phyloP scores from a whole-genome alignment of 2,113 vertebrate species.

The Menidia beryllina region DNA sequence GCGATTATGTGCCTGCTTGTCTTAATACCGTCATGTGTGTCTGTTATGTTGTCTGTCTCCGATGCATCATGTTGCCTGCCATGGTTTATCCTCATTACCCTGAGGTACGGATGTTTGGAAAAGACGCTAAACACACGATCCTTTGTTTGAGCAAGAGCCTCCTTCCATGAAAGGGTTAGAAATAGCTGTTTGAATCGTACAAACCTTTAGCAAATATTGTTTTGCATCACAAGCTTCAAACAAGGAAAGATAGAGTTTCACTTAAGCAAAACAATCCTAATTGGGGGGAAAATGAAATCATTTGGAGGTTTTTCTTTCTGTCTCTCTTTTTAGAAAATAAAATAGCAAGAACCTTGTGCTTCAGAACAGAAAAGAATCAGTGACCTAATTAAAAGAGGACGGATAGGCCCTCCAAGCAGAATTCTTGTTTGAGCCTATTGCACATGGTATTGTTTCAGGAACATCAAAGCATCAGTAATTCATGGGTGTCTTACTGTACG shows the following conservation, averaged over 20 bases:
- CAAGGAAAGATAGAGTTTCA: constrained; percentile 43
- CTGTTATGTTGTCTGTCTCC: constrained; percentile 36
- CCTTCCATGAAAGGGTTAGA: constrained; percentile 34
- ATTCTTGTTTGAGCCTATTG: constrained; percentile 53
- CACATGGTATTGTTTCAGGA: constrained; percentile 52
- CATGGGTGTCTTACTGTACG: constrained; percentile 11
- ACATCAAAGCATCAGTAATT: constrained; percentile 27
- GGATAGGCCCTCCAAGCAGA: constrained; percentile 61
- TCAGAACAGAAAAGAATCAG: constrained; percentile 64
- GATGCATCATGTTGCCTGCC: constrained; percentile 30
- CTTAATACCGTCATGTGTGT: constrained; percentile 44
- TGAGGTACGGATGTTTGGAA: constrained; percentile 19
- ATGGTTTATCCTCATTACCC: constrained; percentile 56
- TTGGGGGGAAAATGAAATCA: constrained; percentile 33
- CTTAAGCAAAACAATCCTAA: constrained; percentile 53
- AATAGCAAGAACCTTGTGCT: constrained; percentile 41
- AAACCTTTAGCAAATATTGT: constrained; percentile 55
- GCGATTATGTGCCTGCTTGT: constrained; percentile 59
- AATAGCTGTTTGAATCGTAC: constrained; percentile 40
- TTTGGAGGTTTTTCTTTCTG: neutral
- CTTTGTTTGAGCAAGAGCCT: constrained; percentile 41
- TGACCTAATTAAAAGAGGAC: constrained; percentile 69
- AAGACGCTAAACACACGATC: constrained; percentile 43
- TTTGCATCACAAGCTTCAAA: constrained; percentile 38
- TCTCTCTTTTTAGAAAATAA: constrained; percentile 1